Evolutionary conservation across 2,113 vertebrate genomes (phyloP).

Genomic region (Pachypanchax playfairii): DNA sequence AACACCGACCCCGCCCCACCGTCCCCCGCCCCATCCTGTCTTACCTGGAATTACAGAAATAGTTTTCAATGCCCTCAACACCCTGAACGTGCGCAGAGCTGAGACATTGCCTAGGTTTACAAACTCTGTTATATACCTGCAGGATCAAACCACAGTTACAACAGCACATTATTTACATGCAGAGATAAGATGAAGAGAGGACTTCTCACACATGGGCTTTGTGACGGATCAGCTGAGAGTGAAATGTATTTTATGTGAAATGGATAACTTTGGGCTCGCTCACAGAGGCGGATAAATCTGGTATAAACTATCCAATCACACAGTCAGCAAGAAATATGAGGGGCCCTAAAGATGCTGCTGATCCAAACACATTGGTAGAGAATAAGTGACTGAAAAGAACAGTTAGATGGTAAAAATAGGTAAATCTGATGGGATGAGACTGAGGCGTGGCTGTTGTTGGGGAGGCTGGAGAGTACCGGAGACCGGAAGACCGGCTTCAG

Average conservation of each 20-base stretch:
- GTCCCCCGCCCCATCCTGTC: slow-evolving; percentile 80
- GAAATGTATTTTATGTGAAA: background rate
- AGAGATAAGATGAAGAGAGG: slow-evolving; percentile 40
- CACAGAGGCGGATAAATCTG: slow-evolving; percentile 14
- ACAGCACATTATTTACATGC: slow-evolving; percentile 72
- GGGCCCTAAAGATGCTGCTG: slow-evolving; percentile 40
- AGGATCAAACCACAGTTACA: slow-evolving; percentile 98
- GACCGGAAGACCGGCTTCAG: slow-evolving; percentile 50
- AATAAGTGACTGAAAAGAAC: slow-evolving; percentile 23
- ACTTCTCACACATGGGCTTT: slow-evolving; percentile 36
- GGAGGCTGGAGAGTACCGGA: slow-evolving; percentile 34
- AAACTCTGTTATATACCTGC: slow-evolving; percentile 99
- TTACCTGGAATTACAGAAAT: slow-evolving; percentile 99
- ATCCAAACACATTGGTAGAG: slow-evolving; percentile 32
- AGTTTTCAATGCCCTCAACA: slow-evolving; percentile 99
- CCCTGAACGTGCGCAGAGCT: slow-evolving; percentile 99
- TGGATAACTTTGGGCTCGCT: slow-evolving; percentile 5
- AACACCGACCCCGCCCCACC: slow-evolving; percentile 85
- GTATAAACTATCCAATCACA: background rate
- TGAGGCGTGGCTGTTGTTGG: slow-evolving; percentile 24
- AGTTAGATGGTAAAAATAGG: slow-evolving; percentile 21
- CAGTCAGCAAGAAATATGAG: background rate
- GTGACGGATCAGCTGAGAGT: slow-evolving; percentile 12
- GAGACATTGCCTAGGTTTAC: slow-evolving; percentile 99
- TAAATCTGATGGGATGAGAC: slow-evolving; percentile 29